Evolutionary conservation across 2,113 vertebrate genomes (phyloP).

Genomic region (Sapajus apella): DNA sequence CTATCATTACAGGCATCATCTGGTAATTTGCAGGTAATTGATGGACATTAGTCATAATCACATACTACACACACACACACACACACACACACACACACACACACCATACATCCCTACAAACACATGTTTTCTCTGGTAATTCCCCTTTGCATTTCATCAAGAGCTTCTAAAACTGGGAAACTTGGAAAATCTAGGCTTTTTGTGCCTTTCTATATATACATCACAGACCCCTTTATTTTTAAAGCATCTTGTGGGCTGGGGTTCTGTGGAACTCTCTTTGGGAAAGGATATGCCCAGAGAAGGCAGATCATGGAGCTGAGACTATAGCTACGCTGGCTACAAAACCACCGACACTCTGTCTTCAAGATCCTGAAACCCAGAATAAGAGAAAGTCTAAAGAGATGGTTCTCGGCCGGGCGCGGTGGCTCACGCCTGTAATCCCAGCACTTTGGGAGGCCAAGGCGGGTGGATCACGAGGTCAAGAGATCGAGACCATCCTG

Average conservation of each 20-base stretch:
- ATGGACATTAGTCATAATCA: conserved; percentile 78
- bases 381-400: neutral
- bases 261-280: neutral
- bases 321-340: neutral
- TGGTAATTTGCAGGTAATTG: conserved; percentile 80
- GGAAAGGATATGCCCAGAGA: neutral
- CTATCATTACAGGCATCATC: conserved; percentile 73
- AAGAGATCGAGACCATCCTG: too few species aligned
- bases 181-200: neutral
- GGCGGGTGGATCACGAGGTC: too few species aligned
- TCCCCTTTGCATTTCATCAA: conserved; percentile 50
- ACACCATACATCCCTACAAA: neutral
- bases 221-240: neutral
- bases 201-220: neutral
- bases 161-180: conserved; percentile 45
- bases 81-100: neutral
- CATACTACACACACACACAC: conserved; percentile 62
- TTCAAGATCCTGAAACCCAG: neutral
- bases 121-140: conserved; percentile 21
- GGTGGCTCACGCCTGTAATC: too few species aligned
- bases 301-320: neutral
- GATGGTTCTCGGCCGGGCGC: neutral
- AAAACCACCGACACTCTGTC: neutral
- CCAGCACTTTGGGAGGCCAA: too few species aligned
- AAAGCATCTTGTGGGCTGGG: neutral